phyloP scores from a whole-genome alignment of 2,113 vertebrate genomes.

The Xiphophorus hellerii region DNA sequence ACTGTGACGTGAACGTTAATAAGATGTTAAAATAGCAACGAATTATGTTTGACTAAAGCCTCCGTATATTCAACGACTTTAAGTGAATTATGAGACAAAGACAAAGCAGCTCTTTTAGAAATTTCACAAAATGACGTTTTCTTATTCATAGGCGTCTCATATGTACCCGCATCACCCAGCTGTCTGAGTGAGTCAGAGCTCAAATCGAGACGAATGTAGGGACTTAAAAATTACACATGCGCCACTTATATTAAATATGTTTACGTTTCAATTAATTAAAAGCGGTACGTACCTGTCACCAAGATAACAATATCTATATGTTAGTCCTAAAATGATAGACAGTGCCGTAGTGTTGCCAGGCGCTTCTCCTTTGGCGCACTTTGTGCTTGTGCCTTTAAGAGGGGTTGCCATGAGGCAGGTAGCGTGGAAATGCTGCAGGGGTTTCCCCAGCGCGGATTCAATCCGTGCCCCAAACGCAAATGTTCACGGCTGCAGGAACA shows the following conservation, averaged over 20 bases:
- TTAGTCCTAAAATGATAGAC: slow-evolving; percentile 28
- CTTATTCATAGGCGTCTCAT: slow-evolving; percentile 38
- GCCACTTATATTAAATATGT: neutral
- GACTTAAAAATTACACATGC: neutral
- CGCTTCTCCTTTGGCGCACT: slow-evolving; percentile 68
- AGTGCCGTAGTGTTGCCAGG: slow-evolving; percentile 65
- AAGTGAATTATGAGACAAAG: slow-evolving; percentile 10
- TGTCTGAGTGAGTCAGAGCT: slow-evolving; percentile 18
- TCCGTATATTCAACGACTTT: neutral
- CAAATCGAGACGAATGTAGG: slow-evolving; percentile 9
- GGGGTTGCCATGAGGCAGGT: slow-evolving; percentile 67
- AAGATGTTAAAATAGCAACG: neutral
- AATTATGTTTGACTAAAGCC: neutral
- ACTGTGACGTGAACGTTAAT: neutral
- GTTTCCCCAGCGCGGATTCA: neutral
- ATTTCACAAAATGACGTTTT: slow-evolving; percentile 26
- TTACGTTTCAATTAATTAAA: neutral
- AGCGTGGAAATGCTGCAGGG: slow-evolving; percentile 33
- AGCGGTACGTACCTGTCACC: slow-evolving; percentile 45
- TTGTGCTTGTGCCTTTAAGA: slow-evolving; percentile 62
- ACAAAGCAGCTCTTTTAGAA: slow-evolving; percentile 9
- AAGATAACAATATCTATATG: neutral
- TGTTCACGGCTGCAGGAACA: accelerated
- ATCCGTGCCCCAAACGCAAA: accelerated
- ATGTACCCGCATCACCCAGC: slow-evolving; percentile 65